A percentile compares a stretch with the other conserved stretches of the same genome.
phyloP scores from a whole-genome alignment of 1,140 invertebrate genomes.

The Limonius californicus region DNA sequence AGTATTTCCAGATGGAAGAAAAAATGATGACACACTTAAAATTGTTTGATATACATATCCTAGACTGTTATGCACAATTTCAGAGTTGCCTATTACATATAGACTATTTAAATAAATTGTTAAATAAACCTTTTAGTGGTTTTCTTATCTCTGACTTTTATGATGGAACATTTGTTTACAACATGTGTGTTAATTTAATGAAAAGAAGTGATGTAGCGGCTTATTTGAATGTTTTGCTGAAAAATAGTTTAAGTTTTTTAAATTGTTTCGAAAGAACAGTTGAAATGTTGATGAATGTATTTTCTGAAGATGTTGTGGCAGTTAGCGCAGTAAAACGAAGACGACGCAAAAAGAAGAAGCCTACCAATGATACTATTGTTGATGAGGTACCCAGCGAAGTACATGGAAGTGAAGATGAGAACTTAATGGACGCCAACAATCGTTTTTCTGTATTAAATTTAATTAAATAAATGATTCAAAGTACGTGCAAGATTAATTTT shows the following conservation, averaged over 20 bases:
- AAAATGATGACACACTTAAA: slow-evolving; percentile 57
- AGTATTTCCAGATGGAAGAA: slow-evolving; percentile 60
- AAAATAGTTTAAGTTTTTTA: slow-evolving; percentile 23
- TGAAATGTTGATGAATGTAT: background rate
- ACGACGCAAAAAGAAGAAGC: background rate
- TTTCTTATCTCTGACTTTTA: slow-evolving; percentile 56
- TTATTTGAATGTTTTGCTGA: slow-evolving; percentile 29
- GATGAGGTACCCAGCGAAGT: background rate
- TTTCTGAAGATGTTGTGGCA: background rate
- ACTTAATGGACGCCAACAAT: background rate
- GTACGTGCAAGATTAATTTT: too few species aligned
- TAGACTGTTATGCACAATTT: slow-evolving; percentile 70
- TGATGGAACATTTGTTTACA: slow-evolving; percentile 72
- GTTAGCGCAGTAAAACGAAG: slow-evolving; percentile 45
- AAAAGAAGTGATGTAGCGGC: slow-evolving; percentile 30
- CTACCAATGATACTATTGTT: background rate
- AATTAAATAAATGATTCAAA: too few species aligned
- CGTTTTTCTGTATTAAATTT: background rate
- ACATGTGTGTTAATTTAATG: slow-evolving; percentile 49
- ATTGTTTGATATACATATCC: slow-evolving; percentile 55
- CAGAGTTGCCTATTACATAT: slow-evolving; percentile 62
- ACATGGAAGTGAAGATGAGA: background rate
- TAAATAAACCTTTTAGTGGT: slow-evolving; percentile 54
- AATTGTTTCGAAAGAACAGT: background rate
- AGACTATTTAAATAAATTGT: slow-evolving; percentile 61